Percentiles rank a stretch among this genome's conserved stretches.
phyloP scores from a whole-genome alignment of 2,113 vertebrate genomes.

The Catagonus wagneri region DNA sequence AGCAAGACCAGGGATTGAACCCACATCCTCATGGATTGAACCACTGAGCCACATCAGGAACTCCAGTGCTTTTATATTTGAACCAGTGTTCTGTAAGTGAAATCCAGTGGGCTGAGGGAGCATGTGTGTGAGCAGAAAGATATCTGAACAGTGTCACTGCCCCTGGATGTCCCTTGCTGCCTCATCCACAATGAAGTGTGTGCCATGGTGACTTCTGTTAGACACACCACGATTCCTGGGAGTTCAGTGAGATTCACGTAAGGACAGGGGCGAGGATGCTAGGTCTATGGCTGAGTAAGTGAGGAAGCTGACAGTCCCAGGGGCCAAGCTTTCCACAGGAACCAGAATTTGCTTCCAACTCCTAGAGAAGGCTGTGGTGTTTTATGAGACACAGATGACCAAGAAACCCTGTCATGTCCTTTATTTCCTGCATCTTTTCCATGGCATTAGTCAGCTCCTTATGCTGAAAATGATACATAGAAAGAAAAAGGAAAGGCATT shows the following conservation, averaged over 20 bases:
- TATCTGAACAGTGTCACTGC: rapidly evolving
- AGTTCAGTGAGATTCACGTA: neutral
- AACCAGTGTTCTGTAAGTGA: neutral
- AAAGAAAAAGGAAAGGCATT: neutral
- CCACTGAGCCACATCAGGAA: too few species aligned
- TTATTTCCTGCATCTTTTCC: neutral
- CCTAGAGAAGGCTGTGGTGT: neutral
- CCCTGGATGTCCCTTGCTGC: neutral
- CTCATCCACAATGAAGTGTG: neutral
- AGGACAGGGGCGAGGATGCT: neutral
- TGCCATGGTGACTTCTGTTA: neutral
- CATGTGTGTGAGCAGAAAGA: neutral
- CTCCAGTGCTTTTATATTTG: neutral
- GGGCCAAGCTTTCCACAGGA: neutral
- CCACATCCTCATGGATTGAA: too few species aligned
- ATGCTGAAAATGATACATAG: neutral
- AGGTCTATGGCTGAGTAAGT: neutral
- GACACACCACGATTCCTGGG: neutral
- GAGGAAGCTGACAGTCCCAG: neutral
- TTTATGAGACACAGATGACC: neutral
- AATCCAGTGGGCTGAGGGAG: neutral
- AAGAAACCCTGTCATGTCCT: neutral
- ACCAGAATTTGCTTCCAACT: neutral
- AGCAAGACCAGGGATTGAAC: too few species aligned
- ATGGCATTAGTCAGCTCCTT: neutral